These are phyloP conservation scores for Larimichthys crocea DNA, from an alignment of 2,113 vertebrate genomes.

Conservation along the genomic window DNA sequence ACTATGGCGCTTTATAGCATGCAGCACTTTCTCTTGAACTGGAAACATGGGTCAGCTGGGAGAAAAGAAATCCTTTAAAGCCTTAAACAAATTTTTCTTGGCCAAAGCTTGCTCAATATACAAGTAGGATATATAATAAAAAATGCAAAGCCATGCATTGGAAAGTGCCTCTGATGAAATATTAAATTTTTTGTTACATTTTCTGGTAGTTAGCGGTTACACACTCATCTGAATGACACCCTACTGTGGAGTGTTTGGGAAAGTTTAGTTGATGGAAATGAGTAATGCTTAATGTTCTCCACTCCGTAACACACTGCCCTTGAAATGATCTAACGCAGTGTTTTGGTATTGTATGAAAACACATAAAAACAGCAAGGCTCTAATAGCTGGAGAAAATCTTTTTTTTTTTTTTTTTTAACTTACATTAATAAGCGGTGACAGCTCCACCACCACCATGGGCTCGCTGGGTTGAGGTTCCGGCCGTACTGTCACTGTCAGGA, in stretches of 20 bases:
- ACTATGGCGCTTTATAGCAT: constrained; percentile 64
- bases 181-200: constrained; percentile 12
- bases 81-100: constrained; percentile 21
- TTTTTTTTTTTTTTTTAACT: constrained; percentile 66
- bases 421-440: constrained; percentile 93
- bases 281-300: neutral
- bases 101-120: constrained; percentile 17
- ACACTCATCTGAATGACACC: neutral
- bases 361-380: neutral
- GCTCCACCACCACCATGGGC: constrained; percentile 94
- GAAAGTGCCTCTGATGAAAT: constrained; percentile 27
- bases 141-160: constrained; percentile 28
- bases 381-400: neutral
- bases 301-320: neutral
- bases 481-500: constrained; percentile 94
- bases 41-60: constrained; percentile 55
- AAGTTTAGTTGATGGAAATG: neutral
- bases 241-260: neutral
- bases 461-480: constrained; percentile 90
- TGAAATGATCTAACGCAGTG: neutral
- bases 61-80: constrained; percentile 45
- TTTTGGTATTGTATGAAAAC: neutral
- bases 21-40: constrained; percentile 61
- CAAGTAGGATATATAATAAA: neutral
- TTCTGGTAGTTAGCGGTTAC: neutral